Conservation (phyloP, 2,888 invertebrate species). For the Myathropa florea region DNA sequence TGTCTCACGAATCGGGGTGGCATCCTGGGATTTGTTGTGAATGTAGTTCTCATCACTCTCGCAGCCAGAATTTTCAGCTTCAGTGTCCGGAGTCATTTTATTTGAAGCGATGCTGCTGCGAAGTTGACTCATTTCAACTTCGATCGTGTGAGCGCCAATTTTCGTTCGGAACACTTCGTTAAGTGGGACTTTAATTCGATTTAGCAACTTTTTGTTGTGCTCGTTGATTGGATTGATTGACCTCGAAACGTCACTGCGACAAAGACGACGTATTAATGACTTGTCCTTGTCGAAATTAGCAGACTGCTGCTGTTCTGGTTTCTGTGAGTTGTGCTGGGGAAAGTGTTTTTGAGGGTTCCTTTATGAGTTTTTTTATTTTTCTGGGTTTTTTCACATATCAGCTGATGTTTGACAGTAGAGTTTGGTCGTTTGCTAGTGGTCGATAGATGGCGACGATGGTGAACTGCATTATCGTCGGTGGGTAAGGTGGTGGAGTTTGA, state of each 20-base stretch:
- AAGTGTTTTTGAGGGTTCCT: constrained; percentile 18
- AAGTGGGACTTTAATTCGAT: not conserved
- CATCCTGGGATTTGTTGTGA: constrained; percentile 29
- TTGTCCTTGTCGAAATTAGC: not conserved
- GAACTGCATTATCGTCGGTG: not conserved
- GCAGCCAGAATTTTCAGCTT: constrained; percentile 81
- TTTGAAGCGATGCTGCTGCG: constrained; percentile 9
- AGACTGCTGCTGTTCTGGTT: not conserved
- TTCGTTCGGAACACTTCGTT: not conserved
- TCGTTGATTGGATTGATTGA: constrained; percentile 18
- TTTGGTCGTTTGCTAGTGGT: not conserved
- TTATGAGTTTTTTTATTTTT: not conserved
- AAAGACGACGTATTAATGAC: not conserved
- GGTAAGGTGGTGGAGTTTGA: not conserved
- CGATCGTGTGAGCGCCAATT: constrained; percentile 34
- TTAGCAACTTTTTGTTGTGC: constrained; percentile 1
- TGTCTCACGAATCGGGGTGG: not conserved
- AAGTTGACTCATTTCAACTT: constrained; percentile 56
- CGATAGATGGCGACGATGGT: constrained; percentile 17
- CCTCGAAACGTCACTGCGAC: constrained; percentile 43
- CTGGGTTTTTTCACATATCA: constrained; percentile 27
- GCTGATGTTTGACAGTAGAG: constrained; percentile 45
- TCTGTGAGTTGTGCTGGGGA: not conserved
- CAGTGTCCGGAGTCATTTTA: constrained; percentile 35
- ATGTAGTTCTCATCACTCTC: constrained; percentile 82